Evolutionary conservation across 2,113 vertebrate species (phyloP).

Genomic region (Peromyscus californicus): DNA sequence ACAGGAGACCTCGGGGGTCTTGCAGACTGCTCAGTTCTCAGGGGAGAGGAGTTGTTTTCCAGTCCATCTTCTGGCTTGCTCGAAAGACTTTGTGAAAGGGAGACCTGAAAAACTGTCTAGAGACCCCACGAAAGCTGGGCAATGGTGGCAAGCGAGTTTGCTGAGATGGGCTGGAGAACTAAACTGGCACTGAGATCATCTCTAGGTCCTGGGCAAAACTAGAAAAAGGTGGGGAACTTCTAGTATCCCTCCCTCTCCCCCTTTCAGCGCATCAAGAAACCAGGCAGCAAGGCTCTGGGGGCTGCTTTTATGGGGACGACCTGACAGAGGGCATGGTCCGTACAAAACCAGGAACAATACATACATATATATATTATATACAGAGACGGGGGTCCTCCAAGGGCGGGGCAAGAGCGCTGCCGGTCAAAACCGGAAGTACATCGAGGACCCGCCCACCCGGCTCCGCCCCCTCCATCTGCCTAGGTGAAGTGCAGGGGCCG

Average conservation of each 20-base stretch:
- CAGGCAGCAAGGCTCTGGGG: conserved; percentile 77
- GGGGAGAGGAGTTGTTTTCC: not conserved
- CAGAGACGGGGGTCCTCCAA: conserved; percentile 81
- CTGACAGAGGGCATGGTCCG: conserved; percentile 85
- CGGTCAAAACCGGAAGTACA: conserved; percentile 54
- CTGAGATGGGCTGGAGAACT: too few relatives aligned
- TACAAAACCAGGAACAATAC: conserved; percentile 88
- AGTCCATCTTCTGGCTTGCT: not conserved
- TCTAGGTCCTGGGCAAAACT: not conserved
- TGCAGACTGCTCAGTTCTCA: not conserved
- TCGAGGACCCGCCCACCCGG: conserved; percentile 32
- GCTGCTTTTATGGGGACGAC: conserved; percentile 85
- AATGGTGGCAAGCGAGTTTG: not conserved
- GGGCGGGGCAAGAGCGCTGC: conserved; percentile 35
- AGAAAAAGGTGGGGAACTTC: not conserved
- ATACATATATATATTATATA: conserved; percentile 88
- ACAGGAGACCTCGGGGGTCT: not conserved
- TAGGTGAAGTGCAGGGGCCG: conserved; percentile 38
- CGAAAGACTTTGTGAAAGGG: not conserved
- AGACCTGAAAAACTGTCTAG: not conserved
- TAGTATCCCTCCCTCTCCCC: not conserved
- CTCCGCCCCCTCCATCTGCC: conserved; percentile 73
- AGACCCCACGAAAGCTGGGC: not conserved
- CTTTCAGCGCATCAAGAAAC: conserved; percentile 65
- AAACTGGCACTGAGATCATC: not conserved